phyloP scores from a whole-genome alignment of 1,140 invertebrate genomes.

The Eriocheir sinensis region DNA sequence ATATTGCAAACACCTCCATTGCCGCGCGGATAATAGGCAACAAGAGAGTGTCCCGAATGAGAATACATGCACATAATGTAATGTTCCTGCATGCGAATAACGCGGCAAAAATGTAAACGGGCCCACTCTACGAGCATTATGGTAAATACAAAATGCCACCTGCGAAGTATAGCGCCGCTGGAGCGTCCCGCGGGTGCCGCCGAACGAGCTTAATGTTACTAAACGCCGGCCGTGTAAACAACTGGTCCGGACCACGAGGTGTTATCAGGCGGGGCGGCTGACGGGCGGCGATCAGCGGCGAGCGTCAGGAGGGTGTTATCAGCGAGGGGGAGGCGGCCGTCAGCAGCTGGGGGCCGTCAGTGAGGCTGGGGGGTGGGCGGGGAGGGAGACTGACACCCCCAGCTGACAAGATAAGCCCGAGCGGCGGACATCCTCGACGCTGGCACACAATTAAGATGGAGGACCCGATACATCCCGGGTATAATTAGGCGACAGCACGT shows the following conservation, averaged over 20 bases:
- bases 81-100: too few species aligned
- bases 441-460: background rate
- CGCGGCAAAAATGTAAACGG: too few species aligned
- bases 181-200: background rate
- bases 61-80: too few species aligned
- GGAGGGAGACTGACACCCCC: background rate
- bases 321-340: background rate
- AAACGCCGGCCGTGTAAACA: background rate
- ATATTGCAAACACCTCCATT: too few species aligned
- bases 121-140: too few species aligned
- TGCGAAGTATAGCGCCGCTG: background rate
- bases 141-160: conserved; percentile 11
- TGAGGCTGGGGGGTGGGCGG: background rate
- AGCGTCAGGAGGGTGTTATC: background rate
- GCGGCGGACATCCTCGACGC: background rate
- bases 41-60: too few species aligned
- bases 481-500: conserved; percentile 16
- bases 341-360: conserved; percentile 27
- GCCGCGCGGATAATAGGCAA: too few species aligned
- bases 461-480: conserved; percentile 24
- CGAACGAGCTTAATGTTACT: conserved; percentile 40
- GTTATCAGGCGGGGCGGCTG: background rate
- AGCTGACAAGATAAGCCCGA: conserved; percentile 41
- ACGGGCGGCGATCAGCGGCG: background rate
- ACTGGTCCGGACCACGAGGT: background rate